Base-by-base conservation (phyloP, 2,113 vertebrate genomes). In the Pterocles orientalis region DNA sequence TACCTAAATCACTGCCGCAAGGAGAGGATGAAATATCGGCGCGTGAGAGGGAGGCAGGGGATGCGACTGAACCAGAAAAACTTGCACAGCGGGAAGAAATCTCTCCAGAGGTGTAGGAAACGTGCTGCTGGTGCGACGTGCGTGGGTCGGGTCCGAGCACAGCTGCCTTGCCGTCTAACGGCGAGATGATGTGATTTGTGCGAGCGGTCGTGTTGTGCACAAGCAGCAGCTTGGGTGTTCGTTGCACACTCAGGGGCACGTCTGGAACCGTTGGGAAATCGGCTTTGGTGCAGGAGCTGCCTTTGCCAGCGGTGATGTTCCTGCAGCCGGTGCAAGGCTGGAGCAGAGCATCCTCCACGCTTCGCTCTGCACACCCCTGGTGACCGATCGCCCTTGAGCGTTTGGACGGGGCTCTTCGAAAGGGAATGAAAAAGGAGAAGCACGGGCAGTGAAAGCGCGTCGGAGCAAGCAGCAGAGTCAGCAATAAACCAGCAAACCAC, bases 221-320 rank as follows among this genome's bases (percentile, higher is more conserved):
- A 2, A 3, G 29, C 79, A 26, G 7, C 0, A 0, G 1, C 57
- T 20, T 1, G 0, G 51, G 51, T 10, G 61, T 12, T 48, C 1
- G 0, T 12, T 20, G 51, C 66, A 29, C 48, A 7, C 12, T 0
- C 18, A 4, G 62, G 1, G 29, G 7, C n/a, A 4, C 3, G 75
- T 19, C 87, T 18, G 72, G n/a, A 70, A 21, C 7, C 47, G 2
- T 31, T 26, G n/a, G 88, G 69, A 57, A 60, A 65, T 14, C 54
- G 20, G 3, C 41, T 10, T 7, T 10, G 45, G 66, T 5, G 2
- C 5, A 31, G 82, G 6, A 34, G 50, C 54, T 70, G 75, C 5
- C 6, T 29, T 29, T 29, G n/a, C 12, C 66, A 53, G 62, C 71
- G 43, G 62, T 2, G 8, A 9, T 26, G 2, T 31, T 39, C 60